Percentiles rank a stretch among this genome's conserved stretches.
Conservation (phyloP, 2,797 vertebrate species). For the Champsocephalus gunnari region DNA sequence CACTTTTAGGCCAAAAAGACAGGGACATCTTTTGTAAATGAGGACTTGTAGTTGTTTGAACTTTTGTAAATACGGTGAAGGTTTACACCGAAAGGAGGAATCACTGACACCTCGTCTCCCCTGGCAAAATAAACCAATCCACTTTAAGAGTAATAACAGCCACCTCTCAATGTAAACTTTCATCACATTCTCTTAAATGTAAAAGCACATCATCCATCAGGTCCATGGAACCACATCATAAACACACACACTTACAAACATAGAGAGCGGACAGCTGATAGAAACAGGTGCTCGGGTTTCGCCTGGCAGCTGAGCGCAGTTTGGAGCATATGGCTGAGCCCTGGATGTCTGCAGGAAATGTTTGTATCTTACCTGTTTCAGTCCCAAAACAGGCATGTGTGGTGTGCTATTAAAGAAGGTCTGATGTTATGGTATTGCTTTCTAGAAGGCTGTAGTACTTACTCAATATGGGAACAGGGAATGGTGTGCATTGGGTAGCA, state of each 20-base stretch:
- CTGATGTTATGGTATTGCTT: neutral
- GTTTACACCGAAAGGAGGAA: slow-evolving; percentile 9
- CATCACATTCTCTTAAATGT: neutral
- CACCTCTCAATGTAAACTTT: neutral
- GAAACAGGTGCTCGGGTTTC: slow-evolving; percentile 72
- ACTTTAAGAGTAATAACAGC: neutral
- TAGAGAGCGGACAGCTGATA: slow-evolving; percentile 70
- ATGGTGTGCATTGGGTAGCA: neutral
- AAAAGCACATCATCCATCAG: slow-evolving; percentile 2
- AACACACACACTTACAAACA: slow-evolving; percentile 29
- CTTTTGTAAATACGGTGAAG: neutral
- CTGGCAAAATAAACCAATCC: slow-evolving; percentile 41
- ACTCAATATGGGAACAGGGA: neutral
- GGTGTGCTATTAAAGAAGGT: slow-evolving; percentile 25
- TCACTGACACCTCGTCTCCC: slow-evolving; percentile 49
- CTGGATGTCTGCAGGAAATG: slow-evolving; percentile 42
- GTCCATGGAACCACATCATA: slow-evolving; percentile 8
- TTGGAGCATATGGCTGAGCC: slow-evolving; percentile 67
- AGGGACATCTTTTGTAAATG: neutral
- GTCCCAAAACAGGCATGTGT: slow-evolving; percentile 47
- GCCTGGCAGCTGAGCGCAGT: slow-evolving; percentile 67
- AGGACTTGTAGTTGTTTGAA: neutral
- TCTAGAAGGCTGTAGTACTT: neutral
- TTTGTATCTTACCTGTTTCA: slow-evolving; percentile 64
- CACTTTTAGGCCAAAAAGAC: neutral